Percentiles rank a stretch among this genome's conserved stretches.
Conservation (phyloP, 2,113 vertebrate genomes). For the Mus spicilegus region DNA sequence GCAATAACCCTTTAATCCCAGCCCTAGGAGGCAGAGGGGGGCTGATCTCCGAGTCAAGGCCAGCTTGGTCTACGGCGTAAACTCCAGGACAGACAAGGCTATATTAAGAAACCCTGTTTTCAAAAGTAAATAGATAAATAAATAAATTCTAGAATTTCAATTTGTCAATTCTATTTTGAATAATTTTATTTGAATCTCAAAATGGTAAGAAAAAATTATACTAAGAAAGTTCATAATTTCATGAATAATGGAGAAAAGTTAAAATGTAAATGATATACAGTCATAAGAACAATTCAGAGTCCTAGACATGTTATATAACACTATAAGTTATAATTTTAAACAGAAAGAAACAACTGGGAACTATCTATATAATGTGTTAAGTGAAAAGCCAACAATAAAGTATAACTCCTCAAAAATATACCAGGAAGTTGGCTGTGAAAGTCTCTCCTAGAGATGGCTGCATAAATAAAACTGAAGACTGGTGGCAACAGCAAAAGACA, state of each 20-base stretch:
- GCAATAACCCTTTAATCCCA: neutral
- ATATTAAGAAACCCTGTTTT: neutral
- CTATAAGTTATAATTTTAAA: slow-evolving; percentile 3
- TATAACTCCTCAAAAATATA: neutral
- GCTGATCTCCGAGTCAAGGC: neutral
- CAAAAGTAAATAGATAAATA: neutral
- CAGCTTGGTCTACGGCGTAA: neutral
- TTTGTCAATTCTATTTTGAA: slow-evolving; percentile 9
- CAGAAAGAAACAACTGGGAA: neutral
- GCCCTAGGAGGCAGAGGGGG: neutral
- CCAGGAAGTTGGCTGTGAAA: neutral
- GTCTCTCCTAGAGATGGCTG: neutral
- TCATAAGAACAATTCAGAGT: neutral
- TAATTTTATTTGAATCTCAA: slow-evolving; percentile 22
- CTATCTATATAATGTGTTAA: neutral
- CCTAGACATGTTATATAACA: neutral
- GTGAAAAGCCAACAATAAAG: slow-evolving; percentile 4
- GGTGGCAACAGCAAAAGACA: neutral
- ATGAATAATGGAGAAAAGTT: slow-evolving; percentile 10
- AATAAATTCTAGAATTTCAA: neutral
- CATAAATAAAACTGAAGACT: neutral
- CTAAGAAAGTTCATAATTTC: neutral
- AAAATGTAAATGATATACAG: slow-evolving; percentile 30
- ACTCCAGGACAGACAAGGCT: neutral
- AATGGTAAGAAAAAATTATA: slow-evolving; percentile 41